Conservation (phyloP, 2,888 invertebrate species). For the Smittia sp. region DNA sequence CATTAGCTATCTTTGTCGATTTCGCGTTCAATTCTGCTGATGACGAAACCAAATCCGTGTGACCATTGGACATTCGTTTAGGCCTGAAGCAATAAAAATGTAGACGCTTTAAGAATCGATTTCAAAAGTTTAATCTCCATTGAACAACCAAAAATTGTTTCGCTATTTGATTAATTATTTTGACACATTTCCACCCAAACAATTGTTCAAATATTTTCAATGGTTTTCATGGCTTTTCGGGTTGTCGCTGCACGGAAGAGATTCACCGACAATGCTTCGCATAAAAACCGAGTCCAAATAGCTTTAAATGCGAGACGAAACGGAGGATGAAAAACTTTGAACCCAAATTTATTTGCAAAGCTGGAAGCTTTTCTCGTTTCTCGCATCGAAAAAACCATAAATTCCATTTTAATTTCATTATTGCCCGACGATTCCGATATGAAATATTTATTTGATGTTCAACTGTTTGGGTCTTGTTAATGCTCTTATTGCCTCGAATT, state of each 20-base stretch:
- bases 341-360: background rate
- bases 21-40: conserved; percentile 25
- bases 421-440: background rate
- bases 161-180: conserved; percentile 35
- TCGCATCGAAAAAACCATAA: background rate
- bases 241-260: background rate
- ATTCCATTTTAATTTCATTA: conserved; percentile 17
- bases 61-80: conserved; percentile 21
- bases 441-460: conserved; percentile 6
- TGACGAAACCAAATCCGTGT: conserved; percentile 25
- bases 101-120: background rate
- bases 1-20: conserved; percentile 31
- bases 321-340: background rate
- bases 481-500: conserved; percentile 16
- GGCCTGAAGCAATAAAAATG: conserved; percentile 15
- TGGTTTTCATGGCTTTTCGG: conserved; percentile 22
- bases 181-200: conserved; percentile 29
- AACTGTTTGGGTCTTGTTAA: background rate
- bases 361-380: background rate
- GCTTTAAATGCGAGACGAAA: background rate
- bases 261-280: no score
- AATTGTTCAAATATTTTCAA: conserved; percentile 36
- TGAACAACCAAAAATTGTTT: background rate
- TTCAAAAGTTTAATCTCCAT: background rate
- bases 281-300: background rate